Evolutionary conservation across 2,888 invertebrate genomes (phyloP).

Genomic region (Andrena camellia): DNA sequence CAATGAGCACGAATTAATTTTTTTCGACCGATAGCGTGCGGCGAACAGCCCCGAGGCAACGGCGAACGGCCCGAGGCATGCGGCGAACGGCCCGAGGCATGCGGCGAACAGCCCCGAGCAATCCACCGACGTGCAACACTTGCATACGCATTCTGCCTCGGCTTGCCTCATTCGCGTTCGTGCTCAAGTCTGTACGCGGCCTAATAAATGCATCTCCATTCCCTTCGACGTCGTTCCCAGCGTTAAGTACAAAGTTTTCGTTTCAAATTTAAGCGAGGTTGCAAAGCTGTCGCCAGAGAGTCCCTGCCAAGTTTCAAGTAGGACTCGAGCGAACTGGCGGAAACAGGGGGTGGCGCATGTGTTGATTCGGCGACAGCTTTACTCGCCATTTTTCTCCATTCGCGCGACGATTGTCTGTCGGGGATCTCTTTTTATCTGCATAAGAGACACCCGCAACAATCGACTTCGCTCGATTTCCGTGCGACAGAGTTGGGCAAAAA

Average conservation of each 20-base stretch:
- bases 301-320: constrained; percentile 19
- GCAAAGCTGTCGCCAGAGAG: constrained; percentile 26
- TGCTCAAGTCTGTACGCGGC: too few species aligned
- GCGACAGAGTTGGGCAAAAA: too few species aligned
- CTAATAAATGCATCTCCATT: constrained; percentile 37
- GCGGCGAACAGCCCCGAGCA: too few species aligned
- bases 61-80: too few species aligned
- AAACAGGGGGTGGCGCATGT: constrained; percentile 27
- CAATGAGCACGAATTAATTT: too few species aligned
- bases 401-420: constrained; percentile 15
- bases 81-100: too few species aligned
- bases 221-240: constrained; percentile 10
- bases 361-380: constrained; percentile 26
- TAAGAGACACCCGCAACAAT: background rate
- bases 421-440: background rate
- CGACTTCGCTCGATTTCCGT: background rate
- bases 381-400: constrained; percentile 19
- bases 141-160: too few species aligned
- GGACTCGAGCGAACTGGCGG: background rate
- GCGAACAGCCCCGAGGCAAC: too few species aligned
- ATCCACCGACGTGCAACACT: too few species aligned
- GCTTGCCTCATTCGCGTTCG: too few species aligned
- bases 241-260: constrained; percentile 53
- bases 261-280: constrained; percentile 28
- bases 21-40: too few species aligned